Evolutionary conservation across 2,797 vertebrate genomes (phyloP).

Genomic region (Gymnocypris eckloni): DNA sequence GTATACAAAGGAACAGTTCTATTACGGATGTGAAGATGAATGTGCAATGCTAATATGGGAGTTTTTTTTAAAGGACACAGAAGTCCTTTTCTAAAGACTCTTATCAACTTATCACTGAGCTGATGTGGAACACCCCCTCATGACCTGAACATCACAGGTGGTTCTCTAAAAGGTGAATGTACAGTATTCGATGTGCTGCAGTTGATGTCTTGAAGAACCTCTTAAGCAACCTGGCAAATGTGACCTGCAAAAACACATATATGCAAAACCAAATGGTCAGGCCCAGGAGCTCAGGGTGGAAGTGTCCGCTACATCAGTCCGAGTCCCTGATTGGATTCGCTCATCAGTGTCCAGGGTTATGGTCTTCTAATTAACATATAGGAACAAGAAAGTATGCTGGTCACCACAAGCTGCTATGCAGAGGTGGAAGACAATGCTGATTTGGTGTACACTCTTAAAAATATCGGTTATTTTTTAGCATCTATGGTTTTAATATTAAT

Average conservation of each 20-base stretch:
- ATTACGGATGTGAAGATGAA: neutral
- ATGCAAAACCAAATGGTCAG: slow-evolving; percentile 74
- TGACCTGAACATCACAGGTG: slow-evolving; percentile 58
- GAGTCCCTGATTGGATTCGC: slow-evolving; percentile 47
- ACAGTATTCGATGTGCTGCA: slow-evolving; percentile 52
- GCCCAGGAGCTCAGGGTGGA: slow-evolving; percentile 34
- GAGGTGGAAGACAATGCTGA: slow-evolving; percentile 29
- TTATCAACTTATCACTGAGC: slow-evolving; percentile 39
- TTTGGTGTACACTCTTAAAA: slow-evolving; percentile 3
- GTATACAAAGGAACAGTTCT: slow-evolving; percentile 5
- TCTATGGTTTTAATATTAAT: neutral
- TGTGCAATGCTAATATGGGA: neutral
- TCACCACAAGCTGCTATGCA: slow-evolving; percentile 53
- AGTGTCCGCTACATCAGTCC: neutral
- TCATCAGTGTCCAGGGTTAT: slow-evolving; percentile 47
- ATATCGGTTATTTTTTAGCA: neutral
- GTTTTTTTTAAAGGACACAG: neutral
- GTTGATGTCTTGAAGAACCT: slow-evolving; percentile 59
- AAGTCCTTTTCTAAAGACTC: slow-evolving; percentile 12
- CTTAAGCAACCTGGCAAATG: slow-evolving; percentile 71
- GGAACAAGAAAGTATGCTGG: slow-evolving; percentile 25
- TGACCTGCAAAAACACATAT: slow-evolving; percentile 78
- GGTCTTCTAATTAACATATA: neutral
- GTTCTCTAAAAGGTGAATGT: slow-evolving; percentile 61
- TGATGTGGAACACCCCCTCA: slow-evolving; percentile 59